Evolutionary conservation across 2,113 vertebrate genomes (phyloP).

Genomic region (Callaeas wilsoni): DNA sequence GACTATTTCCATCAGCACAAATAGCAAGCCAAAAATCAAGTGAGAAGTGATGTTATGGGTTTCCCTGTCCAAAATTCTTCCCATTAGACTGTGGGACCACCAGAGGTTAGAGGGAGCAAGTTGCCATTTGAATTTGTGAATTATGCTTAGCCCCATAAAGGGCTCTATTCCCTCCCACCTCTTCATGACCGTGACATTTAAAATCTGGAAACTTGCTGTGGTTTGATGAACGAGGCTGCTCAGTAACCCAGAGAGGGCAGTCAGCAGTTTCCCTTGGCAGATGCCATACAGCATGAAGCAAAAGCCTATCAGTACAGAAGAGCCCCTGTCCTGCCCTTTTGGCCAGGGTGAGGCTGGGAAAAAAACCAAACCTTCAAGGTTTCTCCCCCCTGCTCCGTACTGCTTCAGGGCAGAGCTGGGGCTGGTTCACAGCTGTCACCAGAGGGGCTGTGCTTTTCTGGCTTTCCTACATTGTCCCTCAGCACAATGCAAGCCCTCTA

Average conservation of each 20-base stretch:
- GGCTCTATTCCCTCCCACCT: background rate
- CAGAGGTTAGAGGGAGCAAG: background rate
- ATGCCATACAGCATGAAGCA: background rate
- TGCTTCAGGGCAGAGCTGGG: background rate
- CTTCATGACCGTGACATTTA: constrained; percentile 15
- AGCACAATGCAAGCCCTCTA: background rate
- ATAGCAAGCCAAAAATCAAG: background rate
- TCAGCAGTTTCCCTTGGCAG: constrained; percentile 29
- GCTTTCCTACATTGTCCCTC: background rate
- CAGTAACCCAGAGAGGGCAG: background rate
- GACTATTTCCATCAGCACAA: background rate
- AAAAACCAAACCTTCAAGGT: background rate
- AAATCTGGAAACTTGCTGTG: constrained; percentile 21
- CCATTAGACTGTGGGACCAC: background rate
- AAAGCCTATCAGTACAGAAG: background rate
- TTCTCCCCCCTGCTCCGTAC: background rate
- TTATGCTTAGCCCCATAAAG: background rate
- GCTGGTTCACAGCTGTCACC: background rate
- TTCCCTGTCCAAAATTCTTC: background rate
- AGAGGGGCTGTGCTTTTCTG: background rate
- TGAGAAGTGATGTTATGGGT: background rate
- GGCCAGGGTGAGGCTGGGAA: background rate
- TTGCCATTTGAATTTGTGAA: background rate
- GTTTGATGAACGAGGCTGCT: constrained; percentile 24
- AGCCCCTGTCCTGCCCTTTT: background rate